Conservation (phyloP, 2,888 invertebrate species). For the Leptura quadrifasciata region DNA sequence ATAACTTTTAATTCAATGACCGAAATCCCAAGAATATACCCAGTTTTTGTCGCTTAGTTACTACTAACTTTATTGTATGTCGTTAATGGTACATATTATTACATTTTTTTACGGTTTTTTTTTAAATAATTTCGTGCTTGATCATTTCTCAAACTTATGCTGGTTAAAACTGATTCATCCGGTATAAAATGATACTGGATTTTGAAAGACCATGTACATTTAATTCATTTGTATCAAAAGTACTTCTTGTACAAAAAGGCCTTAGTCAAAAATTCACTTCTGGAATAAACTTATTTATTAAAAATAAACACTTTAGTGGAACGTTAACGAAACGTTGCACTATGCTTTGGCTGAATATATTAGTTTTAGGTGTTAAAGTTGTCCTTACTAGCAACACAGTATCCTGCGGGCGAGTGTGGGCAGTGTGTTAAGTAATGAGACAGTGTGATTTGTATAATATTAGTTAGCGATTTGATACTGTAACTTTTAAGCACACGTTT, state of each 20-base stretch:
- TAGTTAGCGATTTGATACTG: slow-evolving; percentile 51
- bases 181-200: no score
- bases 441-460: slow-evolving; percentile 50
- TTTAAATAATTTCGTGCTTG: no score
- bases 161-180: no score
- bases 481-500: slow-evolving; percentile 48
- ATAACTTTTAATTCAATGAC: no score
- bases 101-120: no score
- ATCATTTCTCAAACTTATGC: no score
- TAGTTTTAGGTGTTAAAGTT: slow-evolving; percentile 44
- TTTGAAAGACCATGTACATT: slow-evolving; percentile 2
- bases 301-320: slow-evolving; percentile 28
- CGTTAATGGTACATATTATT: no score
- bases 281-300: slow-evolving; percentile 41
- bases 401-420: slow-evolving; percentile 37
- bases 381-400: slow-evolving; percentile 33
- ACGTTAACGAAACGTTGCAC: slow-evolving; percentile 33
- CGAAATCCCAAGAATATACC: no score
- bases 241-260: neutral
- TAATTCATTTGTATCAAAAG: slow-evolving; percentile 2
- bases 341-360: slow-evolving; percentile 50
- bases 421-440: slow-evolving; percentile 49
- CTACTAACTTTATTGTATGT: no score
- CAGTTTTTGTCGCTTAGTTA: no score
- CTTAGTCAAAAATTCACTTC: slow-evolving; percentile 18